Base-by-base conservation (phyloP, 2,113 vertebrate species). In the Leptobrachium leishanense region DNA sequence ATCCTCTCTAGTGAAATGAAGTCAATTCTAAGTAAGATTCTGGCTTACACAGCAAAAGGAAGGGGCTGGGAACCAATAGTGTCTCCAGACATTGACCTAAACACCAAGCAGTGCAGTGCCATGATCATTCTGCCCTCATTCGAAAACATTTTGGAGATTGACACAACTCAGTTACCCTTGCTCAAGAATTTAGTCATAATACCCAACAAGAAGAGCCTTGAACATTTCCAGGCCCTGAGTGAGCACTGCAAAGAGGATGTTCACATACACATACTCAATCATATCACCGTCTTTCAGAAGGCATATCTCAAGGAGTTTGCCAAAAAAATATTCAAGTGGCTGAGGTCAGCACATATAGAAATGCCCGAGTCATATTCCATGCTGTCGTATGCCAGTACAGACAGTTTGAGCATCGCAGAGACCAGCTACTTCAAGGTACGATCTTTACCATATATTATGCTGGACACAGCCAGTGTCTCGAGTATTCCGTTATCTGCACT, bases 81-180 rank as follows among this genome's bases (percentile, higher is more conserved):
- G 20, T 63, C 78, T 11, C 13, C 78, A 41, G 53, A 82, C 0
- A 1, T 50, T 3, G 15, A 83, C 1, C 46, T 72, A n/a, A 59
- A 79, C 42, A 68, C 84, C 80, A 87, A 87, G 13, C 75, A 84
- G 2, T 89, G 85, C 75, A 82, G 76, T 72, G 91, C 91, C 1
- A 84, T 95, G 12, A 80, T 95, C 82, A 72, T 94, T 74, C 84
- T 95, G 76, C 90, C 94, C 13, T 90, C 92, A 9, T 87, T 85
- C 76, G 85, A 86, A 31, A 64, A n/a, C 66, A 3, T 83, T 63
- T 65, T 85, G 84, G 74, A 5, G 79, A 84, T 84, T 20, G 74
- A 86, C 41, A 54, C 85, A 20, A 7, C 75, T 15, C 81, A 55
- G 2, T 71, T 85, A 75, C 69, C 42, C 40, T 76, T 76, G 42